Base-by-base conservation (phyloP, 2,797 vertebrate species). In the Sciaenops ocellatus region DNA sequence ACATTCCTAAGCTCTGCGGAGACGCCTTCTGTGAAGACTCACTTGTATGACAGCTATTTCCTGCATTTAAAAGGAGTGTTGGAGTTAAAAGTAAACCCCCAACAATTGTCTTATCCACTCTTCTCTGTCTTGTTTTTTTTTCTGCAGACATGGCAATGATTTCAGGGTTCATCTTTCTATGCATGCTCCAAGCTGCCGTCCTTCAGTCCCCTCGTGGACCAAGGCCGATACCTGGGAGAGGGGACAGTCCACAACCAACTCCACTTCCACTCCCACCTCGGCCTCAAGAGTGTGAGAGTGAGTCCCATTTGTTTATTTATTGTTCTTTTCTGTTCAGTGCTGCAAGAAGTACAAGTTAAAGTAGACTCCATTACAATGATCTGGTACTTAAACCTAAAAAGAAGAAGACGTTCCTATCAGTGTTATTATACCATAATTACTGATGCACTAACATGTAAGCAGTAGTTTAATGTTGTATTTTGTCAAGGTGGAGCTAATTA, bases 1-100 rank as follows among this genome's bases (percentile, higher is more conserved):
- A 92, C 87, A 91, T 82, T 89, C 78, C 69, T 69, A 16, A 51
- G 67, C 61, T 54, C 85, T 76, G 56, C 38, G 63, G 78, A 80
- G 77, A 80, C 0, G 18, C 83, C 80, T 78, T 67, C 90, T 92
- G 89, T 55, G 18, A 89, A 74, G 42, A 59, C 87, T 92, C 89
- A 85, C 67, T 73, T 51, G 75, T 87, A 64, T 91, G 89, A 91
- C 88, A 91, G 85, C 76, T 78, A 81, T 79, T 90, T 92, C 89
- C 89, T 87, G 86, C 52, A 65, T 73, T 63, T 46, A 28, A 78
- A 82, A n/a, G 11, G 42, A 57, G 48, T 4, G 30, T 59, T 68
- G 44, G 38, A 26, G 28, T 73, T 22, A 63, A 74, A 67, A 57
- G 30, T 57, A 20, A 75, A 34, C 28, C n/a, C 47, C 62, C 26